Evolutionary conservation across 2,113 vertebrate species (phyloP), one percentile per base, ranked within the genome.

Genomic region (Prionailurus viverrinus): DNA sequence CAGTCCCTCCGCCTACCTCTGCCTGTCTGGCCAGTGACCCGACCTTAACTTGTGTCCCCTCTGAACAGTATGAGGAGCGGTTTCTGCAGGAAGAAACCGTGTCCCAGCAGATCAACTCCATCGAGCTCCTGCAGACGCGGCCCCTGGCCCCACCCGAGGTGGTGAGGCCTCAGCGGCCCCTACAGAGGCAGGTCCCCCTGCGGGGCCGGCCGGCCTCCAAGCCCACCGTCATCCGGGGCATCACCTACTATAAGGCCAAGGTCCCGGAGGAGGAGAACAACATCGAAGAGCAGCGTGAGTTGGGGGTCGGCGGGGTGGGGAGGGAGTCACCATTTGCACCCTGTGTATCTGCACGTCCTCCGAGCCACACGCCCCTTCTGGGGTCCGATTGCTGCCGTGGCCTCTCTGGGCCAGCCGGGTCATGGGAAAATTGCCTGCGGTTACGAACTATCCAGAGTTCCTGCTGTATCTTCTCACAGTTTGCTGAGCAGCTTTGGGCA

Each of bases 171-270:
- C 95, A 97, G 97, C 97, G 98, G 91, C 97, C 98, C 13, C 69
- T 98, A 89, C 98, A 98, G 87, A 98, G 98, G 80, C 98, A 98
- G 94, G 97, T 99, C 74, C 94, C 39, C 0, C 33, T 98, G 69
- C 98, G 98, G 94, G 98, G 98, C 41, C 98, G 98, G 81, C 95
- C 98, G 0, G 98, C 99, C 61, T 98, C 99, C 80, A 99, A 98
- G 89, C 99, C 99, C 89, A 99, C 99, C 53, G 99, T 99, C 69
- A 98, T 99, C 96, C 99, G 99, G 96, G 99, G 99, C 36, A 98
- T 99, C 97, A 99, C 99, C 91, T 99, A 99, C 98, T 99, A 99
- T 97, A 99, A 99, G 98, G 99, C 99, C 14, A 99, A 99, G 96
- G 99, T 99, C 55, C 97, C 99, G 0, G 99, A 99, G 78, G 99